Evolutionary conservation across 1,140 invertebrate genomes (phyloP).

Genomic region (Plectrocnemia conspersa): DNA sequence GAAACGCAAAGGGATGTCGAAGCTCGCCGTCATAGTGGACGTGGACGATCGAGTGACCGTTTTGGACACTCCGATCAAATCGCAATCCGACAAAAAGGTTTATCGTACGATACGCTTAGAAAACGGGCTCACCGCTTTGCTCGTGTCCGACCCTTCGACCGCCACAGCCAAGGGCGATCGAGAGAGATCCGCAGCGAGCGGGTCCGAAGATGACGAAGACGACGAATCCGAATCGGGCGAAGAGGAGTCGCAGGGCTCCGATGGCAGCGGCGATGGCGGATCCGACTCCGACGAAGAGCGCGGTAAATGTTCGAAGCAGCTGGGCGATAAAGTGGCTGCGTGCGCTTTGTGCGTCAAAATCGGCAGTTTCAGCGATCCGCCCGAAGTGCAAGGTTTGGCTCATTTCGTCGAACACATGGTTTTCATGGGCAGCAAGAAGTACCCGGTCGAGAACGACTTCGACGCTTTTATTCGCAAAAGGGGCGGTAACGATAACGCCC

Average conservation of each 20-base stretch:
- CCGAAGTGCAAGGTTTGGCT: constrained; percentile 77
- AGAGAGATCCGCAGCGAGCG: background rate
- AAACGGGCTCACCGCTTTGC: constrained; percentile 8
- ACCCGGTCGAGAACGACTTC: constrained; percentile 81
- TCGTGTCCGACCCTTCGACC: constrained; percentile 7
- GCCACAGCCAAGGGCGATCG: background rate
- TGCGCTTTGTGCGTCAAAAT: constrained; percentile 66
- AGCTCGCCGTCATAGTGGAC: background rate
- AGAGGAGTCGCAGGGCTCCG: background rate
- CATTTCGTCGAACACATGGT: constrained; percentile 97
- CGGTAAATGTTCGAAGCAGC: background rate
- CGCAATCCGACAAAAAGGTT: constrained; percentile 14
- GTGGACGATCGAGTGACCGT: background rate
- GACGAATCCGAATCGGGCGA: background rate
- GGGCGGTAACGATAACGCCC: constrained; percentile 78
- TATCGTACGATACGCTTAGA: constrained; percentile 1
- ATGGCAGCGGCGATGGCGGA: background rate
- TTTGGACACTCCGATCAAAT: constrained; percentile 6
- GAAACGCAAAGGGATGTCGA: background rate
- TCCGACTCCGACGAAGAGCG: background rate
- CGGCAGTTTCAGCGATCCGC: constrained; percentile 63
- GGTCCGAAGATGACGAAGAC: background rate
- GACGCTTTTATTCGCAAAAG: constrained; percentile 73
- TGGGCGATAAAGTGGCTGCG: constrained; percentile 51
- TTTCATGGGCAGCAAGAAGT: constrained; percentile 88